Evolutionary conservation across 2,113 vertebrate species (phyloP), one percentile per base, ranked within the genome.

Genomic region (Pycnonotus jocosus): DNA sequence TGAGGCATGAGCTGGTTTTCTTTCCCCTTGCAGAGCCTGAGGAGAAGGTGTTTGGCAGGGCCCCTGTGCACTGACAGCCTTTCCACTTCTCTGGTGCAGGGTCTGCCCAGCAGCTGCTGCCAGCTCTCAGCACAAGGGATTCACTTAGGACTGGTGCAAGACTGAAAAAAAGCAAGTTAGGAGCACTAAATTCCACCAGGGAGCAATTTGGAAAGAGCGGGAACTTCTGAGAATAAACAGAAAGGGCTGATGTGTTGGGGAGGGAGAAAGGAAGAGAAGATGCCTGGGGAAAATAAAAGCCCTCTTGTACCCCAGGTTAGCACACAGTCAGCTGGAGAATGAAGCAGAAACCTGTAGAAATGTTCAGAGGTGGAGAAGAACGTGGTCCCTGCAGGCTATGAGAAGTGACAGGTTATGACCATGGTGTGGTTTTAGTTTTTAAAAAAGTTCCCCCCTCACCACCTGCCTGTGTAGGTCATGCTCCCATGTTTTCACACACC

Each of bases 401-500:
- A 45, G 28, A n/a, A 62, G 48, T 9, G 7, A 1, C 4, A 81
- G 44, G 24, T 53, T 57, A 38, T 72, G 37, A 38, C 18, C 31
- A 30, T 4, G 2, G 28, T 30, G 48, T 57, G n/a, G 3, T 64
- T 77, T 60, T 28, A 33, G 37, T 8, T 68, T 60, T 28, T 35
- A 17, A 9, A 4, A 6, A 44, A 37, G 45, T 10, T 69, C 23
- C 27, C 37, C 33, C 18, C 3, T 86, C 31, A 12, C 18, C 38
- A 0, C 18, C 54, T 77, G 72, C 27, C 53, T 9, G 10, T 33
- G 72, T 51, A 23, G 30, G 54, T 53, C 33, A 1, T 10, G 38
- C 45, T 86, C 11, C 37, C 14, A 3, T 9, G 1, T 42, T 74
- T 42, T 38, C 7, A 1, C 9, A 1, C 14, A 11, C 17, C 15